Base-by-base conservation (phyloP, 2,888 invertebrate genomes). In the Therioaphis trifolii region DNA sequence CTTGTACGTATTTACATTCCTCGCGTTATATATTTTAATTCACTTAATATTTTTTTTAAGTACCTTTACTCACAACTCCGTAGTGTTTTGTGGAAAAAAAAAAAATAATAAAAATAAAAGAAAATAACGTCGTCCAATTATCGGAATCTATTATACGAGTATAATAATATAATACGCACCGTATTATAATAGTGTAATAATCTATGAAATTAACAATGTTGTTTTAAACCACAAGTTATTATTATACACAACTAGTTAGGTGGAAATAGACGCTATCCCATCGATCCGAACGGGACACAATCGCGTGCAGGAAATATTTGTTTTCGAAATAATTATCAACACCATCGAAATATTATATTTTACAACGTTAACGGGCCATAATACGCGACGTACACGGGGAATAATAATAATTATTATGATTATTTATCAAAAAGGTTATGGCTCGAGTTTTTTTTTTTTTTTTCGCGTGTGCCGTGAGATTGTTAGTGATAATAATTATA, bases 261-360 rank as follows among this genome's bases (percentile, higher is more conserved):
- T 2, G 18, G 15, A 43, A 61, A 46, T 35, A 66, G 21, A 5
- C 24, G 52, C 66, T 18, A 27, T 78, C 40, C 24, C 52, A 78
- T 78, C 66, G 35, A 49, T 63, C 46, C 46, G 4, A n/a, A 14
- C 9, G 29, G 15, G 27, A 46, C 9, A 63, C 15, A 61, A 43
- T 66, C 18, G 77, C 77, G 77, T 78, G 77, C 77, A 78, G 52
- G 77, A 78, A 78, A 78, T 78, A 78, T 78, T 78, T 78, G 77
- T 78, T 78, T 78, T 72, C 66, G 4, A 78, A 52, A 78, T 35
- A 35, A 35, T 35, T 35, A 35, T 78, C 66, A 66, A 68, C 18
- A 52, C 66, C 77, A 9, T 29, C 46, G 11, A 29, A 63, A 46
- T 29, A 61, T 46, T 35, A 35, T n/a, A n/a, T n/a, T n/a, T 35